phyloP scores from a whole-genome alignment of 2,113 vertebrate species.

The Zapornia atra region DNA sequence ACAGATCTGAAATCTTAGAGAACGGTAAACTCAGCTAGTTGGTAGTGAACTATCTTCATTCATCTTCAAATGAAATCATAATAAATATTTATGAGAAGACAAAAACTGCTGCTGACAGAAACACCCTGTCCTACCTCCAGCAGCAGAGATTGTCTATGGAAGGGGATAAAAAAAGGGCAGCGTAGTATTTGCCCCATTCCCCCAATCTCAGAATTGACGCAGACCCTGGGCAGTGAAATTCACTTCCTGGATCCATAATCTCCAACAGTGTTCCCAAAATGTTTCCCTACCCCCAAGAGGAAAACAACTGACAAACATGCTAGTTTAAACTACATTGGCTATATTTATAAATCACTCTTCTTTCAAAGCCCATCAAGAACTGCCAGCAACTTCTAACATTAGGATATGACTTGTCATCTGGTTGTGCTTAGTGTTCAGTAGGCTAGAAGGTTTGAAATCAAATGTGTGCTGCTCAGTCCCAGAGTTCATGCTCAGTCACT shows the following conservation, averaged over 20 bases:
- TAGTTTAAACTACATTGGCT: not conserved
- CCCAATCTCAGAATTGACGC: not conserved
- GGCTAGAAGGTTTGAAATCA: not conserved
- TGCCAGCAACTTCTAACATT: not conserved
- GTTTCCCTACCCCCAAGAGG: fast-evolving
- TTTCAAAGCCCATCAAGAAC: not conserved
- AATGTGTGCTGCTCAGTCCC: not conserved
- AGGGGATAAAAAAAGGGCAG: not conserved
- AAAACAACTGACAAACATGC: not conserved
- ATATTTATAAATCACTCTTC: not conserved
- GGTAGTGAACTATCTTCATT: not conserved
- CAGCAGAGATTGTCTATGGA: not conserved
- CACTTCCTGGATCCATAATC: not conserved
- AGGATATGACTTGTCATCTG: not conserved
- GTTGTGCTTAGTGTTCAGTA: not conserved
- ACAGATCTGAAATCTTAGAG: not conserved
- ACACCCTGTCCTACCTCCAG: not conserved
- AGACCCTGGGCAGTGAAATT: not conserved
- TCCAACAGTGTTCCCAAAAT: not conserved
- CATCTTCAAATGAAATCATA: not conserved
- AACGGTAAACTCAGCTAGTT: not conserved
- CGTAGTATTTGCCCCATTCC: fast-evolving
- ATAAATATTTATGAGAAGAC: not conserved
- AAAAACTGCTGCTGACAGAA: not conserved
- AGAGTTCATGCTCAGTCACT: not conserved